A percentile compares a stretch with the other conserved stretches of the same genome.
These are phyloP conservation scores for Ceratina calcarata DNA, from an alignment of 1,140 invertebrate genomes.

Conservation along the genomic window DNA sequence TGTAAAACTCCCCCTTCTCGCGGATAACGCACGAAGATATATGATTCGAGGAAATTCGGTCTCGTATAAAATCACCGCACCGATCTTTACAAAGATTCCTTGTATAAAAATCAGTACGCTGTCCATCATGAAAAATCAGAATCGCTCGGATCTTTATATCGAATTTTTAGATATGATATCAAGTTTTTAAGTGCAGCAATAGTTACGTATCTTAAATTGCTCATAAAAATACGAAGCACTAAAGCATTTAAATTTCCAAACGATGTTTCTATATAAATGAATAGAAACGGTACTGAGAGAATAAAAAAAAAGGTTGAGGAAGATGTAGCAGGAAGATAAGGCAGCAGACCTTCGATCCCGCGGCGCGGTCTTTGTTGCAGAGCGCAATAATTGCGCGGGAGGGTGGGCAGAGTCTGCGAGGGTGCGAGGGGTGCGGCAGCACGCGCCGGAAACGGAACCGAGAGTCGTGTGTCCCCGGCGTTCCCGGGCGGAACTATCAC, in stretches of 20 bases:
- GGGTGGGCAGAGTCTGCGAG: constrained; percentile 54
- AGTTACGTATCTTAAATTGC: too few relatives aligned
- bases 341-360: constrained; percentile 52
- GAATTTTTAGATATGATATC: too few relatives aligned
- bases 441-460: constrained; percentile 81
- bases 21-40: constrained; percentile 40
- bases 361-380: constrained; percentile 66
- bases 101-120: too few relatives aligned
- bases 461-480: constrained; percentile 80
- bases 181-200: too few relatives aligned
- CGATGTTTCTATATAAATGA: too few relatives aligned
- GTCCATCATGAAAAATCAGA: too few relatives aligned
- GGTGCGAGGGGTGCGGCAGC: constrained; percentile 62
- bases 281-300: neutral
- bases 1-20: constrained; percentile 25
- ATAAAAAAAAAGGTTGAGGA: constrained; percentile 16
- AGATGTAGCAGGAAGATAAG: constrained; percentile 51
- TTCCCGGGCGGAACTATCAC: constrained; percentile 80
- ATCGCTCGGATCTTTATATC: too few relatives aligned
- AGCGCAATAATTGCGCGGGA: constrained; percentile 75
- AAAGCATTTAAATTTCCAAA: too few relatives aligned
- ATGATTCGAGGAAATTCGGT: constrained; percentile 37
- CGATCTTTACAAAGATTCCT: too few relatives aligned
- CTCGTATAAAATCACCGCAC: too few relatives aligned
- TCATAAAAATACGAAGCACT: too few relatives aligned